Percentiles rank a stretch among this genome's conserved stretches.
Evolutionary conservation across 2,888 invertebrate species (phyloP).

Genomic region (Steinernema hermaphroditum): DNA sequence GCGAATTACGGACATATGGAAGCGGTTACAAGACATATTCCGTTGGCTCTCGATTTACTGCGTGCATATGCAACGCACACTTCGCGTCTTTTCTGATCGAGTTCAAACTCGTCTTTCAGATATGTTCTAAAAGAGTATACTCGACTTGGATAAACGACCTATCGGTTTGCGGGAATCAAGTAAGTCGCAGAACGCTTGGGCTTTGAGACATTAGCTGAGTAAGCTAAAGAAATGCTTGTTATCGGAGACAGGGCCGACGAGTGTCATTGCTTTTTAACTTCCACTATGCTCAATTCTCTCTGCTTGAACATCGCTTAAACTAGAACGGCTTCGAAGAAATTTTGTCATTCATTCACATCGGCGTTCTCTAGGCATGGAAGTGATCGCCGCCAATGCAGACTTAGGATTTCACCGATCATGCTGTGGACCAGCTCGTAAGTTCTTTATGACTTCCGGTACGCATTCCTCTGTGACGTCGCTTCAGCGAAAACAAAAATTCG

Average conservation of each 20-base stretch:
- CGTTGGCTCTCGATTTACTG: conserved; percentile 14
- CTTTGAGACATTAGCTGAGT: neutral
- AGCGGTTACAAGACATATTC: conserved; percentile 9
- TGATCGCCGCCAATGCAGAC: conserved; percentile 14
- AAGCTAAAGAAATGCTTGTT: neutral
- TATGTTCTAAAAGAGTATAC: conserved; percentile 10
- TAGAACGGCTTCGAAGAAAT: too few relatives aligned
- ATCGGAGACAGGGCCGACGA: conserved; percentile 14
- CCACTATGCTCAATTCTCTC: too few relatives aligned
- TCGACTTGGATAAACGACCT: neutral
- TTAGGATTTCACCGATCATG: conserved; percentile 26
- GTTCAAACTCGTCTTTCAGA: conserved; percentile 1
- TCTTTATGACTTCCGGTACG: neutral
- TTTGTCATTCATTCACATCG: too few relatives aligned
- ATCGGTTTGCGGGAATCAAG: neutral
- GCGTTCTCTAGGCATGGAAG: conserved; percentile 25
- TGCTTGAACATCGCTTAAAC: too few relatives aligned
- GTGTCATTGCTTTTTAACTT: too few relatives aligned
- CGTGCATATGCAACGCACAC: conserved; percentile 8
- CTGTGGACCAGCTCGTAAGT: conserved; percentile 25
- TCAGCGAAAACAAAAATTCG: conserved; percentile 17
- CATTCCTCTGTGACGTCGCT: neutral
- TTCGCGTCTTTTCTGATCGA: neutral
- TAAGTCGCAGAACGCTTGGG: neutral
- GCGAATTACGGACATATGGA: conserved; percentile 8